Evolutionary conservation across 2,113 vertebrate genomes (phyloP).

Genomic region (Montifringilla adamsi): DNA sequence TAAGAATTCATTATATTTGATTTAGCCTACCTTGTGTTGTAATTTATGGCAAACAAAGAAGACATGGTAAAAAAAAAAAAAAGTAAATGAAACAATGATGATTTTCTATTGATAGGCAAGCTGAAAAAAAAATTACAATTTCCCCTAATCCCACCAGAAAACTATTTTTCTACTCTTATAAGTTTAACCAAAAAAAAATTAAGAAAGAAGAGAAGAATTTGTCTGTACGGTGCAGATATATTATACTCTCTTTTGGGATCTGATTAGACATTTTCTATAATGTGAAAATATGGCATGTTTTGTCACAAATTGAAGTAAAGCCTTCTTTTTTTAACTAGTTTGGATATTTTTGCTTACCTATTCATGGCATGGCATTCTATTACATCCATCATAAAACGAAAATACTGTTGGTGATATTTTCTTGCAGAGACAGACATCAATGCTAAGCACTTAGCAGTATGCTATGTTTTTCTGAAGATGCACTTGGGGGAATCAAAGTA

Average conservation of each 20-base stretch:
- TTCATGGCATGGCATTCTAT: slow-evolving; percentile 42
- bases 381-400: slow-evolving; percentile 65
- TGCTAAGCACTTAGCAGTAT: slow-evolving; percentile 70
- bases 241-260: neutral
- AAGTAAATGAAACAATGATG: neutral
- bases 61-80: neutral
- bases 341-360: slow-evolving; percentile 22
- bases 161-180: neutral
- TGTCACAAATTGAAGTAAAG: slow-evolving; percentile 44
- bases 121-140: neutral
- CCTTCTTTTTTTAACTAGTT: neutral
- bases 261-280: neutral
- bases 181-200: neutral
- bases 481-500: slow-evolving; percentile 63
- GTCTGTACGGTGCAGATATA: neutral
- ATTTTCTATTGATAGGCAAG: neutral
- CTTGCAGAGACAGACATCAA: slow-evolving; percentile 69
- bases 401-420: slow-evolving; percentile 72
- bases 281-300: slow-evolving; percentile 11
- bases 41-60: neutral
- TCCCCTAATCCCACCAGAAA: rapidly evolving
- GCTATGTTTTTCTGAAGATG: slow-evolving; percentile 37
- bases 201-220: neutral
- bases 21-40: neutral
- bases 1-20: neutral